These are phyloP conservation scores for Drosophila repletoides DNA, from an alignment of 1,140 invertebrate species.

Conservation along the genomic window DNA sequence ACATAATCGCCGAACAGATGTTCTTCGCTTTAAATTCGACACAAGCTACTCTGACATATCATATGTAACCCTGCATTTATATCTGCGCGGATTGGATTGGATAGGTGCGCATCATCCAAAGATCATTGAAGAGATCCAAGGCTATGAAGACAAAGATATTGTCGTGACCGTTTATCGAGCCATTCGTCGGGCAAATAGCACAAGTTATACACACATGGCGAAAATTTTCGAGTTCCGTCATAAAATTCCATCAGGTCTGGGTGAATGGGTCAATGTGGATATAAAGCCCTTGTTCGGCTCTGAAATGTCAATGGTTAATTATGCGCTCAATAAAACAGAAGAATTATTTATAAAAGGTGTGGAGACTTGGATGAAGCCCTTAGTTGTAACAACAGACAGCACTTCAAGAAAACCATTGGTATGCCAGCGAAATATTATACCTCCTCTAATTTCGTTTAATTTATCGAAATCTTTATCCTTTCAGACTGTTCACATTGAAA, in stretches of 20 bases:
- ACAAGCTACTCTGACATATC: conserved; percentile 57
- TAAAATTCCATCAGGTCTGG: conserved; percentile 82
- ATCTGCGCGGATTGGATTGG: conserved; percentile 68
- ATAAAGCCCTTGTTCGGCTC: conserved; percentile 89
- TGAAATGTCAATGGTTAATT: conserved; percentile 83
- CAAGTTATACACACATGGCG: conserved; percentile 55
- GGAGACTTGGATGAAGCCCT: conserved; percentile 83
- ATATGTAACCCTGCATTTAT: conserved; percentile 61
- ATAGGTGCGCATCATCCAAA: conserved; percentile 54
- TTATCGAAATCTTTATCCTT: conserved; percentile 63
- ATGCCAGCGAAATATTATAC: conserved; percentile 19
- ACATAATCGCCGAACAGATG: conserved; percentile 53
- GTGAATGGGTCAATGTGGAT: conserved; percentile 89
- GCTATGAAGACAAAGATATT: conserved; percentile 42
- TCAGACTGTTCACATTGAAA: conserved; percentile 93
- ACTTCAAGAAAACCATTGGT: conserved; percentile 56
- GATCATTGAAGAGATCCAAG: conserved; percentile 39
- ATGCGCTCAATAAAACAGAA: conserved; percentile 88
- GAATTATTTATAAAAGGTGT: conserved; percentile 89
- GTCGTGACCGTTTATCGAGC: conserved; percentile 52
- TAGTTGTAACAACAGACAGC: conserved; percentile 61
- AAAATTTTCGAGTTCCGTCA: conserved; percentile 67
- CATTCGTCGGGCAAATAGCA: conserved; percentile 37
- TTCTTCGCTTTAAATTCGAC: conserved; percentile 63
- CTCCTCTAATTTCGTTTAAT: neutral